These are phyloP conservation scores for Dioctria rufipes DNA, from an alignment of 2,888 invertebrate species.

Conservation along the genomic window DNA sequence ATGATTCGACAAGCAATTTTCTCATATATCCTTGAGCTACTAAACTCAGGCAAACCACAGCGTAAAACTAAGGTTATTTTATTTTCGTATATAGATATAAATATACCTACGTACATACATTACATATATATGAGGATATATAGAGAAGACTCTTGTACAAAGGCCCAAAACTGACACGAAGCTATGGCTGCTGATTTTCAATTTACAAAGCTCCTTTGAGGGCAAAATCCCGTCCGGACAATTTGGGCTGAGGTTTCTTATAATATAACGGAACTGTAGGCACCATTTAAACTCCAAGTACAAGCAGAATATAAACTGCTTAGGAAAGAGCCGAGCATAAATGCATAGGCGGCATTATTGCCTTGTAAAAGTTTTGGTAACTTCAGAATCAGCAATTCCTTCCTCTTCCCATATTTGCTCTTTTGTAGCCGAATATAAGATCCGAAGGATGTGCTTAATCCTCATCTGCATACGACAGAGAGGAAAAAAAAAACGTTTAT, in stretches of 20 bases:
- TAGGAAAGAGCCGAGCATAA: slow-evolving; percentile 31
- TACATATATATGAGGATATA: too few species aligned
- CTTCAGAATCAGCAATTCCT: slow-evolving; percentile 32
- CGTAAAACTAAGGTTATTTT: neutral
- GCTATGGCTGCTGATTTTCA: slow-evolving; percentile 25
- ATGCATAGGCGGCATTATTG: slow-evolving; percentile 45
- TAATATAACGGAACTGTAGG: slow-evolving; percentile 1
- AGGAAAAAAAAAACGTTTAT: too few species aligned
- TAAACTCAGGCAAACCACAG: neutral
- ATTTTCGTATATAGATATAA: neutral
- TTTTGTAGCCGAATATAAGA: slow-evolving; percentile 25
- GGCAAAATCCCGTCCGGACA: slow-evolving; percentile 12
- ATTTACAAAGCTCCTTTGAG: slow-evolving; percentile 24
- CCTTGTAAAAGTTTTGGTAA: slow-evolving; percentile 24
- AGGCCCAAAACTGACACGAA: slow-evolving; percentile 6
- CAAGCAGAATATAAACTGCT: slow-evolving; percentile 31
- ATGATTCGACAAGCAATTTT: too few species aligned
- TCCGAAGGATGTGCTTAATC: slow-evolving; percentile 6
- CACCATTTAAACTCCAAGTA: neutral
- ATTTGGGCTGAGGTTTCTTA: slow-evolving; percentile 15
- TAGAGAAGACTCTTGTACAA: neutral
- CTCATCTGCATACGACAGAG: neutral
- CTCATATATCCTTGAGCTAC: too few species aligned
- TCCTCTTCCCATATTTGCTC: slow-evolving; percentile 12
- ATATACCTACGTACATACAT: too few species aligned